A percentile compares a stretch with the other conserved stretches of the same genome.
Evolutionary conservation across 2,797 vertebrate genomes (phyloP).

Genomic region (Melanotaenia pygmaea): DNA sequence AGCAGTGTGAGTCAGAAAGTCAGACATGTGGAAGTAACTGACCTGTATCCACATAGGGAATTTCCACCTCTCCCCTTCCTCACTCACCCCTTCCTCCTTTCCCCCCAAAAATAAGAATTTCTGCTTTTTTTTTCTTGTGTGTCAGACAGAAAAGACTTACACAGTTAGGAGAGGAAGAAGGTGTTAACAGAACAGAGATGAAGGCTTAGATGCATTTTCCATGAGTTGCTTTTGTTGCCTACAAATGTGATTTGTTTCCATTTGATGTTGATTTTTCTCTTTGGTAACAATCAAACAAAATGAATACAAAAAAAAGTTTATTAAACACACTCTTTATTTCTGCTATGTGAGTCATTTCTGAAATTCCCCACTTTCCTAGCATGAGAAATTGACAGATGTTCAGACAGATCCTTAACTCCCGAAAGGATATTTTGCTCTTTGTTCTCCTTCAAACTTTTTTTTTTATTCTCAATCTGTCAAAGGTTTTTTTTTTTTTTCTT

Average conservation of each 20-base stretch:
- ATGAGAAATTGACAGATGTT: background rate
- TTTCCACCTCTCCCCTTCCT: slow-evolving; percentile 66
- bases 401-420: background rate
- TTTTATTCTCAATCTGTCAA: background rate
- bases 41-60: slow-evolving; percentile 61
- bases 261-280: slow-evolving; percentile 25
- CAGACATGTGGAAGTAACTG: slow-evolving; percentile 65
- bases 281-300: slow-evolving; percentile 43
- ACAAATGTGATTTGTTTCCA: slow-evolving; percentile 39
- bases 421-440: background rate
- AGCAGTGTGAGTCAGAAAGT: slow-evolving; percentile 53
- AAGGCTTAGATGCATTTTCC: slow-evolving; percentile 26
- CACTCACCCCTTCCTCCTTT: slow-evolving; percentile 45
- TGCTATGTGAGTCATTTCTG: slow-evolving; percentile 49
- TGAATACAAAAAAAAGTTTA: slow-evolving; percentile 22
- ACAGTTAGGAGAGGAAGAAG: slow-evolving; percentile 48
- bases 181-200: slow-evolving; percentile 31
- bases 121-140: slow-evolving; percentile 33
- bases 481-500: background rate
- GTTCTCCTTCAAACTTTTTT: background rate
- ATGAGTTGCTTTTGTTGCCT: slow-evolving; percentile 22
- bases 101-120: slow-evolving; percentile 41
- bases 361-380: slow-evolving; percentile 46
- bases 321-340: slow-evolving; percentile 47
- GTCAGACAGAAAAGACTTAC: slow-evolving; percentile 50